These are phyloP conservation scores for Drosophila niveifrons DNA, from an alignment of 2,888 invertebrate species.

Conservation along the genomic window DNA sequence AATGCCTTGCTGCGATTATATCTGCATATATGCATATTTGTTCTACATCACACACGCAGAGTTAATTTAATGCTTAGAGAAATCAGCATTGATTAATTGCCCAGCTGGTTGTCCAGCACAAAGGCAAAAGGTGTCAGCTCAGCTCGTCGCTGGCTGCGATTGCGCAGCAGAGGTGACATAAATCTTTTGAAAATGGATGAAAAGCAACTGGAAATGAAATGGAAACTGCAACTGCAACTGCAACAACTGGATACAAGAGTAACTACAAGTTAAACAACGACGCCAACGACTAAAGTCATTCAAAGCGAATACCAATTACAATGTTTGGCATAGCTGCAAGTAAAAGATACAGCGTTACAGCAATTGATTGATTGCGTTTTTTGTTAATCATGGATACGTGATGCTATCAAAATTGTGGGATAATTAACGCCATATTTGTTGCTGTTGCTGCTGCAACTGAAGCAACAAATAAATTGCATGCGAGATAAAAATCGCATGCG, in stretches of 20 bases:
- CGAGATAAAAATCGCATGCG: constrained; percentile 61
- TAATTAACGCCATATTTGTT: constrained; percentile 81
- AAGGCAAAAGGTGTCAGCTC: constrained; percentile 46
- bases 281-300: constrained; percentile 31
- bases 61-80: constrained; percentile 27
- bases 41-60: constrained; percentile 3
- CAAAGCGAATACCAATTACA: constrained; percentile 72
- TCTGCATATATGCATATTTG: background rate
- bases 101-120: constrained; percentile 51
- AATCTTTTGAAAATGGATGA: constrained; percentile 60
- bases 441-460: constrained; percentile 20
- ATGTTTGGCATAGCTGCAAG: constrained; percentile 69
- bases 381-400: constrained; percentile 78
- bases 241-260: constrained; percentile 11
- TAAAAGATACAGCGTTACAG: constrained; percentile 62
- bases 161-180: constrained; percentile 57
- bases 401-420: constrained; percentile 79
- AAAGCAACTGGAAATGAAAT: constrained; percentile 1
- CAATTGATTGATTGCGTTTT: constrained; percentile 76
- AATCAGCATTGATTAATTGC: constrained; percentile 66
- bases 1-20: background rate
- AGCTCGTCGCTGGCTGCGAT: constrained; percentile 19
- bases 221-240: constrained; percentile 1
- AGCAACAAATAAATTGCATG: constrained; percentile 71
- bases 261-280: constrained; percentile 18